Base-by-base conservation (phyloP, 2,113 vertebrate species). In the Tupaia chinensis region DNA sequence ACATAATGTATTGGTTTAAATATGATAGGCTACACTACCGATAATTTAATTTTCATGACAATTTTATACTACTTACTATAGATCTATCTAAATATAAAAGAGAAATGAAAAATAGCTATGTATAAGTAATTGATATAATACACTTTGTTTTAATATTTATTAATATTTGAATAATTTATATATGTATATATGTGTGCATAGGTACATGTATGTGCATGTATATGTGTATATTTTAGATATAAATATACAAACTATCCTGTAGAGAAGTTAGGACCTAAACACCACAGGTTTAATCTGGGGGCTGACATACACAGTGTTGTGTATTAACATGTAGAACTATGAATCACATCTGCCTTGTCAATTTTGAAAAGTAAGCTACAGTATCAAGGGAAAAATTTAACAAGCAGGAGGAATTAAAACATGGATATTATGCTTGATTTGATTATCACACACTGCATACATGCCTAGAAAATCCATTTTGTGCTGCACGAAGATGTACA, bases 1-100 rank as follows among this genome's bases (percentile, higher is more conserved):
- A 94, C 95, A 69, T 76, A 63, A 81, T 93, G n/a, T 77, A 84
- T 44, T 68, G 7, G 17, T 89, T 23, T 86, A 74, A 78, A 65
- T 85, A 91, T 85, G 9, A 85, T 1, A 56, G 7, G 65, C 1
- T 91, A 0, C 27, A 53, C 8, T 72, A 34, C 17, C 89, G 2
- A 80, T 74, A 68, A 95, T 91, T 15, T 85, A 76, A 91, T 84
- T 78, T 76, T 20, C 27, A 20, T 69, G 60, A 3, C 70, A 32
- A 27, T 90, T 94, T 87, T 16, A 92, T 66, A 25, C 44, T 86
- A 44, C 6, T 29, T 92, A 60, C 1, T 81, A 0, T 81, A 87
- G 22, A 56, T 87, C 12, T 82, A 1, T 63, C 23, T 77, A 66
- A 78, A 9, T 73, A 0, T 68, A 73, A 86, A 85, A 83, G 63